phyloP scores from a whole-genome alignment of 2,113 vertebrate genomes.

The Coregonus clupeaformis region DNA sequence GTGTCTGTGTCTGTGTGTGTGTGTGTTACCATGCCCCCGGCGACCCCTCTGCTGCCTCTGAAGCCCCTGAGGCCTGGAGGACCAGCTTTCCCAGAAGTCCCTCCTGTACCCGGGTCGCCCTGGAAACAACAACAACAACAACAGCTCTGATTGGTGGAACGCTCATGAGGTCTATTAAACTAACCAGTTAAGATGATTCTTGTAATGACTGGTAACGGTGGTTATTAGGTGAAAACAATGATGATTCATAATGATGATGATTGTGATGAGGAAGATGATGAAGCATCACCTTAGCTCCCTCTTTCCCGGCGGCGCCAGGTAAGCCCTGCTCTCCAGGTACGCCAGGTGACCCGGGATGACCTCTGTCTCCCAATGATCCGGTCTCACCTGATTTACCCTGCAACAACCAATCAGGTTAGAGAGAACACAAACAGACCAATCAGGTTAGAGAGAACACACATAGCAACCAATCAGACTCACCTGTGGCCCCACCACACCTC shows the following conservation, averaged over 20 bases:
- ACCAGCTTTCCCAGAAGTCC: slow-evolving; percentile 88
- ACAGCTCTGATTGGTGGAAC: neutral
- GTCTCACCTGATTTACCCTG: slow-evolving; percentile 95
- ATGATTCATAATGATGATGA: neutral
- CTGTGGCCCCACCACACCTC: slow-evolving; percentile 94
- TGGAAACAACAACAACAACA: slow-evolving; percentile 46
- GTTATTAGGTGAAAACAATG: neutral
- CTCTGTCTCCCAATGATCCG: slow-evolving; percentile 89
- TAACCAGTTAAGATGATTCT: too few relatives aligned
- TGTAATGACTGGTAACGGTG: too few relatives aligned
- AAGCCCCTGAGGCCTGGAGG: slow-evolving; percentile 90
- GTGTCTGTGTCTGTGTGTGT: neutral
- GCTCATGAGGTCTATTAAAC: neutral
- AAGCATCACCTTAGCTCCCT: slow-evolving; percentile 89
- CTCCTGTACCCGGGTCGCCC: slow-evolving; percentile 89
- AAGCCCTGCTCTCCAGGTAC: slow-evolving; percentile 95
- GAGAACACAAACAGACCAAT: neutral
- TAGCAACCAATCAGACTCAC: slow-evolving; percentile 64
- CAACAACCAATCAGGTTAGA: neutral
- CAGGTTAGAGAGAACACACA: neutral
- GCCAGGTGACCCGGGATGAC: slow-evolving; percentile 91
- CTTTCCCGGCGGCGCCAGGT: slow-evolving; percentile 91
- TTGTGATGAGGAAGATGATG: neutral
- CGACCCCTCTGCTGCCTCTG: slow-evolving; percentile 87
- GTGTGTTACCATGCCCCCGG: slow-evolving; percentile 83